phyloP scores from a whole-genome alignment of 30 jellyfish, hydroid and myxozoan genomes.

The Aurelia aurita complex sp. Pacific region DNA sequence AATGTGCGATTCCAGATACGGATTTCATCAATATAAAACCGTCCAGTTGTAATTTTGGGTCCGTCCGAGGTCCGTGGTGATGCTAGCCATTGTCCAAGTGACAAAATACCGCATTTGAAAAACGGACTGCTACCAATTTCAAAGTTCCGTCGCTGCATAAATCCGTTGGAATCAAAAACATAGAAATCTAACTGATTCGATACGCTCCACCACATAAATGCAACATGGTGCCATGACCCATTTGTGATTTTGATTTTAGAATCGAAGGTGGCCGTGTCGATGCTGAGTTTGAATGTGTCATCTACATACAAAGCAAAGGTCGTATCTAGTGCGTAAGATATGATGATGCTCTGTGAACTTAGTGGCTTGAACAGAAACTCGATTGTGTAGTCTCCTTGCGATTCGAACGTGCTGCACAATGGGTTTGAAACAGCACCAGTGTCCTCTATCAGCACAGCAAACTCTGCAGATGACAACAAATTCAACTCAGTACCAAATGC shows the following conservation, averaged over 20 bases:
- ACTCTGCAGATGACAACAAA: slow-evolving; percentile 35
- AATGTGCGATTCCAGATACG: slow-evolving; percentile 60
- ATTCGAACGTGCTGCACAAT: slow-evolving; percentile 35
- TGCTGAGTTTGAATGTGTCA: slow-evolving; percentile 26
- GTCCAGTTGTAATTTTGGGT: slow-evolving; percentile 9
- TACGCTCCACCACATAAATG: slow-evolving; percentile 34
- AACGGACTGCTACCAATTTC: slow-evolving; percentile 29
- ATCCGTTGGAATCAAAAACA: not conserved
- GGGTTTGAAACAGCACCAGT: slow-evolving; percentile 69
- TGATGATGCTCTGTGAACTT: slow-evolving; percentile 26
- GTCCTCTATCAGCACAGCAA: slow-evolving; percentile 15
- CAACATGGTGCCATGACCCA: slow-evolving; percentile 56
- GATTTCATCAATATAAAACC: slow-evolving; percentile 45
- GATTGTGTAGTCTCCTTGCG: slow-evolving; percentile 31
- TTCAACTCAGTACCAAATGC: slow-evolving; percentile 9
- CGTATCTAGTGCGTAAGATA: slow-evolving; percentile 39
- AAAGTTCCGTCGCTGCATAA: slow-evolving; percentile 36
- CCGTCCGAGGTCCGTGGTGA: slow-evolving; percentile 42
- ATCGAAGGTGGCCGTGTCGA: slow-evolving; percentile 14
- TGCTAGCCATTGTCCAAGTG: slow-evolving; percentile 62
- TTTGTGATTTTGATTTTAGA: slow-evolving; percentile 12
- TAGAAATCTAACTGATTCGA: slow-evolving; percentile 33
- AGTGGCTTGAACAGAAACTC: slow-evolving; percentile 64
- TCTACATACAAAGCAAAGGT: slow-evolving; percentile 42
- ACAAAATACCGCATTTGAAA: slow-evolving; percentile 53